Evolutionary conservation across 2,888 invertebrate species (phyloP).

Genomic region (Liopterus haemorrhoidalis): DNA sequence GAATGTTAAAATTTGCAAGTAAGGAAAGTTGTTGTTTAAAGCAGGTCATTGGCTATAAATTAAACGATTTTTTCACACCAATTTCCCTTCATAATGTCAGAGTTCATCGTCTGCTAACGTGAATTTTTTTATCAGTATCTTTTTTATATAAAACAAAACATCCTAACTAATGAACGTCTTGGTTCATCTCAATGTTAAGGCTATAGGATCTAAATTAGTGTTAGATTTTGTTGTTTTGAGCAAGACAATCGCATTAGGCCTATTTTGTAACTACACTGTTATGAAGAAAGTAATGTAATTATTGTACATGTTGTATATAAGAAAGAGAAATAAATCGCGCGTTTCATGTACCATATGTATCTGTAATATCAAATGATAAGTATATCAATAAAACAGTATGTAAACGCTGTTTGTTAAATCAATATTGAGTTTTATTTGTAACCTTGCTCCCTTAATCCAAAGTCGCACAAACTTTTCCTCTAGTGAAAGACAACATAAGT

Average conservation of each 20-base stretch:
- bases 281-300: constrained; percentile 18
- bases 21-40: too few relatives aligned
- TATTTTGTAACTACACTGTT: constrained; percentile 40
- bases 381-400: constrained; percentile 24
- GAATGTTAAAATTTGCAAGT: too few relatives aligned
- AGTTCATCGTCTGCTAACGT: too few relatives aligned
- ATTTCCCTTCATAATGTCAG: too few relatives aligned
- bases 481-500: background rate
- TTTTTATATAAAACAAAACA: too few relatives aligned
- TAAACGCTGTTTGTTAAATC: constrained; percentile 21
- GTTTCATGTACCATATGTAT: constrained; percentile 21
- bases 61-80: too few relatives aligned
- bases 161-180: too few relatives aligned
- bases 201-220: too few relatives aligned
- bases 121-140: too few relatives aligned
- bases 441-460: background rate
- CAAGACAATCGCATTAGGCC: constrained; percentile 45
- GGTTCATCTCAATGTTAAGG: too few relatives aligned
- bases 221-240: background rate
- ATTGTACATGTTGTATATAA: constrained; percentile 11
- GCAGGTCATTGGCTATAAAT: too few relatives aligned
- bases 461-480: too few relatives aligned
- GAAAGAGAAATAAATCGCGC: constrained; percentile 13
- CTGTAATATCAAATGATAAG: constrained; percentile 20
- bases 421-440: constrained; percentile 1